phyloP scores from a whole-genome alignment of 2,888 invertebrate species.

The Lucinisca nassula region DNA sequence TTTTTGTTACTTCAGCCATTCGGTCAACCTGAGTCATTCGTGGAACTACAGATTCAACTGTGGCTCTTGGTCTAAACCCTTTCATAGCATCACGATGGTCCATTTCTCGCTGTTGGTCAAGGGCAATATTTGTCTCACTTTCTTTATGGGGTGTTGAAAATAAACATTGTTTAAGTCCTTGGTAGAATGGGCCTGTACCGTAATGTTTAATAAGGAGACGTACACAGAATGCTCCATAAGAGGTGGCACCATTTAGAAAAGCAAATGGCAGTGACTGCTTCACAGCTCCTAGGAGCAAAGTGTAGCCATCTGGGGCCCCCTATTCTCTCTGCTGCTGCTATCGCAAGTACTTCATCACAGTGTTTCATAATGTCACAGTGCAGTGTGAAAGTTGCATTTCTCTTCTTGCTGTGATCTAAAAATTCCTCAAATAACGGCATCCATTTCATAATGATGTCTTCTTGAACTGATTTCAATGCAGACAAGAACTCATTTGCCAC shows the following conservation, averaged over 20 bases:
- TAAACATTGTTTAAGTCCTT: too few species aligned
- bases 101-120: slow-evolving; percentile 55
- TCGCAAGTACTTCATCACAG: slow-evolving; percentile 45
- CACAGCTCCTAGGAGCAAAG: slow-evolving; percentile 31
- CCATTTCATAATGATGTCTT: background rate
- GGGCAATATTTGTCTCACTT: slow-evolving; percentile 44
- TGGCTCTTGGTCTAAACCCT: slow-evolving; percentile 54
- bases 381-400: slow-evolving; percentile 29
- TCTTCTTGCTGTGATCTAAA: background rate
- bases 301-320: slow-evolving; percentile 26
- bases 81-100: slow-evolving; percentile 57
- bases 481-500: background rate
- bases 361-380: slow-evolving; percentile 43
- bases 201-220: background rate
- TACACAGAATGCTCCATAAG: slow-evolving; percentile 56
- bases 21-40: slow-evolving; percentile 44
- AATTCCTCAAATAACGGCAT: background rate
- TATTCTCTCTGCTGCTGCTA: slow-evolving; percentile 43
- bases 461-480: background rate
- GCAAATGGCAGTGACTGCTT: slow-evolving; percentile 58
- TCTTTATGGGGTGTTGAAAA: slow-evolving; percentile 47
- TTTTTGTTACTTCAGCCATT: too few species aligned
- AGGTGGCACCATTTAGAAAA: slow-evolving; percentile 58
- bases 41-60: slow-evolving; percentile 33
- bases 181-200: background rate